phyloP scores from a whole-genome alignment of 2,888 invertebrate genomes.

The Ormyrus labotus region DNA sequence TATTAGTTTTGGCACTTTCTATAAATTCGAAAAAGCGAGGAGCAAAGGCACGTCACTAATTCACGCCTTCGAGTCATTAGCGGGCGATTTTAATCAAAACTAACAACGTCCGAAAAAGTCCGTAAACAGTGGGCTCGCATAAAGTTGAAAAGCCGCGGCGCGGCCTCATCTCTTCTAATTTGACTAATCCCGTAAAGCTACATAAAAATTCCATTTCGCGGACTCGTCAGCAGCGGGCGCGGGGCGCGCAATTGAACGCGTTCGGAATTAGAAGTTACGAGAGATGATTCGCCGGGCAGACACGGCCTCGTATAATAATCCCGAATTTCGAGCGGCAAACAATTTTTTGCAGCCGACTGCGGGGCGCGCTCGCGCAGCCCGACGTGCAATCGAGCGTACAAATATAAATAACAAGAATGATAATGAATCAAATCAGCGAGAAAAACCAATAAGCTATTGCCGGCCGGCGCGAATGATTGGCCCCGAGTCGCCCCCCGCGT shows the following conservation, averaged over 20 bases:
- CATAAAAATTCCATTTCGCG: constrained; percentile 9
- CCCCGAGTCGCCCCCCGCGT: constrained; percentile 43
- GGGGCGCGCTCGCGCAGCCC: background rate
- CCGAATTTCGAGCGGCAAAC: constrained; percentile 25
- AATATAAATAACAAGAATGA: constrained; percentile 74
- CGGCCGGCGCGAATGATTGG: constrained; percentile 72
- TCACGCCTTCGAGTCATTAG: no score
- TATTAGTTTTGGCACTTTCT: no score
- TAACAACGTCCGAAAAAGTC: no score
- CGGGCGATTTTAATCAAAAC: no score
- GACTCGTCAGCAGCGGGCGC: background rate
- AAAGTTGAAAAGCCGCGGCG: no score
- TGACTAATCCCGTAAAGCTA: background rate
- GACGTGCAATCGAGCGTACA: constrained; percentile 62
- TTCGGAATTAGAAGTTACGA: constrained; percentile 46
- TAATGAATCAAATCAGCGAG: constrained; percentile 74
- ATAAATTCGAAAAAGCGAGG: no score
- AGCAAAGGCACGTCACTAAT: no score
- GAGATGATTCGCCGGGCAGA: constrained; percentile 31
- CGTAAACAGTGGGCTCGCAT: no score
- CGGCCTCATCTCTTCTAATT: no score
- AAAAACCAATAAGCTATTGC: constrained; percentile 75
- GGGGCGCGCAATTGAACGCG: constrained; percentile 17
- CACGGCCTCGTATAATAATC: constrained; percentile 27
- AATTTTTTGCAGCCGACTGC: constrained; percentile 11